Evolutionary conservation across 2,113 vertebrate species (phyloP).

Genomic region (Ptychochromis oligacanthus): DNA sequence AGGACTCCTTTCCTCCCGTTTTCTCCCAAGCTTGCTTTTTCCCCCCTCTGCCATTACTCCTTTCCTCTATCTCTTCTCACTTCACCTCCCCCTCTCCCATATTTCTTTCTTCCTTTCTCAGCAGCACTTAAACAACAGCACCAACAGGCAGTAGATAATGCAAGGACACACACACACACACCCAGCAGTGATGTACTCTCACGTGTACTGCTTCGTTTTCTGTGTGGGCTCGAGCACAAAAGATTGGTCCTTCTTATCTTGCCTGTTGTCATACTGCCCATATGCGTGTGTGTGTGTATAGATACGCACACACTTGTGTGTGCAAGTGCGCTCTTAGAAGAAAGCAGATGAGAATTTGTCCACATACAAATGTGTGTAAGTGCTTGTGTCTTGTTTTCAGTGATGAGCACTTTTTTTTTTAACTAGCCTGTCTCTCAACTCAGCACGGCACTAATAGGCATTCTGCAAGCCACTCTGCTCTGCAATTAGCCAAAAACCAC

Average conservation of each 20-base stretch:
- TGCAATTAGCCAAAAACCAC: constrained; percentile 64
- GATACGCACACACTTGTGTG: neutral
- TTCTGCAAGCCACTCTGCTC: constrained; percentile 49
- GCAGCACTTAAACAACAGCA: constrained; percentile 50
- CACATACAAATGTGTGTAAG: constrained; percentile 9
- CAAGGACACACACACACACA: constrained; percentile 51
- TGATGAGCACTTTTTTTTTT: constrained; percentile 15
- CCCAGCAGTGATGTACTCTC: constrained; percentile 50
- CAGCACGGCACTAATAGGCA: constrained; percentile 55
- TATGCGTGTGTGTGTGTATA: neutral
- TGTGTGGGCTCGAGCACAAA: constrained; percentile 58
- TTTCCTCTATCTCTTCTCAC: constrained; percentile 31
- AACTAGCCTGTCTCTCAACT: constrained; percentile 49
- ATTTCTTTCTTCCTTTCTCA: constrained; percentile 15
- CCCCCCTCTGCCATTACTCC: neutral
- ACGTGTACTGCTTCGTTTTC: constrained; percentile 38
- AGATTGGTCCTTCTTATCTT: constrained; percentile 56
- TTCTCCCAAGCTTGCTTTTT: neutral
- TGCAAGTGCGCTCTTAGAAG: neutral
- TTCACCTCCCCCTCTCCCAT: constrained; percentile 13
- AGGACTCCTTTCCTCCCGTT: neutral
- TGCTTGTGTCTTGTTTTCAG: constrained; percentile 31
- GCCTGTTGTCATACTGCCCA: constrained; percentile 24
- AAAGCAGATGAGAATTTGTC: constrained; percentile 21
- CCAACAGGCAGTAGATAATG: constrained; percentile 61